phyloP scores from a whole-genome alignment of 2,797 vertebrate species.

The Microctenopoma steveboyesi region DNA sequence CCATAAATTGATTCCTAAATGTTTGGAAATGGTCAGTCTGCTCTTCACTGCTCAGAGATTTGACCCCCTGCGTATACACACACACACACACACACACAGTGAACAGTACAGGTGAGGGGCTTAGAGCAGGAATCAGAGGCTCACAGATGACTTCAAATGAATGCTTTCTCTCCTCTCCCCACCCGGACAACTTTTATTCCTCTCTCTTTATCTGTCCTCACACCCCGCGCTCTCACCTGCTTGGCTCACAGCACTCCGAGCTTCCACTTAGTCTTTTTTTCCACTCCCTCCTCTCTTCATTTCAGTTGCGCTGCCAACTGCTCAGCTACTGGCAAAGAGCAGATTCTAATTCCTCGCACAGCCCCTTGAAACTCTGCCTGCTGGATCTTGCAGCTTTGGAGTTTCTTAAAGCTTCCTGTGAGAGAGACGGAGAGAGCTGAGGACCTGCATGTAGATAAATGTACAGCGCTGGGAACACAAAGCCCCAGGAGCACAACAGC shows the following conservation, averaged over 20 bases:
- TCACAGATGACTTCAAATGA: conserved; percentile 43
- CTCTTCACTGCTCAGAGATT: conserved; percentile 13
- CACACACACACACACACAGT: conserved; percentile 12
- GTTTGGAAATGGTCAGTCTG: conserved; percentile 17
- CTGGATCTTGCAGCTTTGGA: conserved; percentile 44
- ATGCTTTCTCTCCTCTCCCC: conserved; percentile 36
- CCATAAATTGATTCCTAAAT: conserved; percentile 21
- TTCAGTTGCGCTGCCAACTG: conserved; percentile 56
- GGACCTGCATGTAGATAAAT: conserved; percentile 15
- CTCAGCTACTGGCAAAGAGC: conserved; percentile 46
- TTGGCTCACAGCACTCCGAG: conserved; percentile 25
- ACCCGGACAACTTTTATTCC: conserved; percentile 25
- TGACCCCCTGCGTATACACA: conserved; percentile 2
- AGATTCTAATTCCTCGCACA: conserved; percentile 59
- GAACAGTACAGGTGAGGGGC: conserved; percentile 33
- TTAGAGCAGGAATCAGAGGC: conserved; percentile 55
- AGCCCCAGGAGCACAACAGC: conserved; percentile 57
- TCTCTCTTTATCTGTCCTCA: conserved; percentile 42
- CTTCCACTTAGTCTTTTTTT: conserved; percentile 33
- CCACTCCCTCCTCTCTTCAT: conserved; percentile 24
- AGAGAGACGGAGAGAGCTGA: conserved; percentile 19
- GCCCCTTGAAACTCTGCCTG: conserved; percentile 46
- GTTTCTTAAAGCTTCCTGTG: conserved; percentile 35
- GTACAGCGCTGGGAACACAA: conserved; percentile 41
- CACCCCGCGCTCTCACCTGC: conserved; percentile 38